Conservation (phyloP, 2,888 invertebrate species). For the Rhingia campestris region DNA sequence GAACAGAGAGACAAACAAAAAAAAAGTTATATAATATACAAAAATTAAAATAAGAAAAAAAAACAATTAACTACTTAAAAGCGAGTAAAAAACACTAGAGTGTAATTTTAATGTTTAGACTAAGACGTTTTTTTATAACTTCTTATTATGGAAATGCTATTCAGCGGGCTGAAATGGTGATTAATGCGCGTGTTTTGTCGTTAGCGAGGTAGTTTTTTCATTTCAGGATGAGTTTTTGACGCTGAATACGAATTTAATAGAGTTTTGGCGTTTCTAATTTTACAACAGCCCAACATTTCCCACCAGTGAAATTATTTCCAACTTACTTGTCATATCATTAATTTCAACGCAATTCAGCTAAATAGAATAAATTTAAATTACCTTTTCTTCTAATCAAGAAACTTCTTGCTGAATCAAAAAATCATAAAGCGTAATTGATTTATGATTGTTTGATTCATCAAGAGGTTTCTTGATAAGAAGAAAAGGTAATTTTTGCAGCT, state of each 20-base stretch:
- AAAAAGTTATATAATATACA: conserved; percentile 70
- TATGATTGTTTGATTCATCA: no score
- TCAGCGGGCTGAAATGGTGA: conserved; percentile 14
- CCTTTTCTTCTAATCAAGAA: no score
- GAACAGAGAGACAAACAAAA: conserved; percentile 42
- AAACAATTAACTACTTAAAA: conserved; percentile 65
- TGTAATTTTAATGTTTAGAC: conserved; percentile 37
- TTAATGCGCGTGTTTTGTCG: not conserved
- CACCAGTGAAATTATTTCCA: no score
- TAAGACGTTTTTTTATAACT: conserved; percentile 30
- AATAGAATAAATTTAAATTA: no score
- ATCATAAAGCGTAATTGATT: no score
- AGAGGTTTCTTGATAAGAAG: no score
- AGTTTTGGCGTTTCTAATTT: no score
- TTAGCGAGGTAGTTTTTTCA: not conserved
- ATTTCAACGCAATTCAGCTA: no score
- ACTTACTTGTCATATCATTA: no score
- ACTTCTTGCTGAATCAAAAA: no score
- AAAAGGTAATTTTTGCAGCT: no score
- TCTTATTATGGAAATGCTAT: conserved; percentile 17
- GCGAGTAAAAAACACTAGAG: conserved; percentile 53
- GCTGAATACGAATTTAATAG: not conserved
- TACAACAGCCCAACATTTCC: no score
- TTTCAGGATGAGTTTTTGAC: not conserved
- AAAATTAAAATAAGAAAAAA: conserved; percentile 63